Base-by-base conservation (phyloP, 2,888 invertebrate genomes). In the Eumacrocentrus americanus region DNA sequence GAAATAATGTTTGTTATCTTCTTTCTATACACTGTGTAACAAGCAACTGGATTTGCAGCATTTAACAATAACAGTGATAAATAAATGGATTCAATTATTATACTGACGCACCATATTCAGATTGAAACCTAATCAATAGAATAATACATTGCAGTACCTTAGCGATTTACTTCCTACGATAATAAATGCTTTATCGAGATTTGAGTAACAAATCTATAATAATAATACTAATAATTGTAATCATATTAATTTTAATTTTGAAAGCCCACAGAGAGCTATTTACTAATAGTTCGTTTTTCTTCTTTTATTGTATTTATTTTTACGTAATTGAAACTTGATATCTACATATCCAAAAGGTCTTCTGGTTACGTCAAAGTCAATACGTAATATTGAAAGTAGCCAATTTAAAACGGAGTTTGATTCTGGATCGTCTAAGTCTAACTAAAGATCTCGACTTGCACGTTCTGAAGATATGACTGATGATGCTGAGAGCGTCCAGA, bases 121-220 rank as follows among this genome's bases (percentile, higher is more conserved):
- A 52, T 22, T 23, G 11, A 54, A 34, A 29, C 34, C 42, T 25
- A 54, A 11, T 25, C 9, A 34, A 42, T 18, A 23, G 12, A 3
- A 38, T 54, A 42, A 54, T n/a, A 54, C 18, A 29, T 34, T 25
- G 23, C 42, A 12, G 42, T 54, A 44, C 25, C 42, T 44, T 54
- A 42, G 18, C 14, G n/a, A n/a, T 44, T 25, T 14, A 54, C 29
- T 12, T 40, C 9, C 22, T 52, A 40, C 16, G 16, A 52, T 38
- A 44, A 54, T 44, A 44, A 44, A 44, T 44, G 54, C 54, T 35
- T 20, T 9, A 44, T 54, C 34, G 20, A 44, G 34, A 44, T 54
- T 22, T 42, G 29, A 25, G 38, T 25, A 29, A 53, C 40, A 25
- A 25, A 34, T 12, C 11, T 20, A 18, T 3, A 42, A 18, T 18